These are phyloP conservation scores for Callitettix versicolor DNA, from an alignment of 1,140 invertebrate genomes.

Conservation along the genomic window DNA sequence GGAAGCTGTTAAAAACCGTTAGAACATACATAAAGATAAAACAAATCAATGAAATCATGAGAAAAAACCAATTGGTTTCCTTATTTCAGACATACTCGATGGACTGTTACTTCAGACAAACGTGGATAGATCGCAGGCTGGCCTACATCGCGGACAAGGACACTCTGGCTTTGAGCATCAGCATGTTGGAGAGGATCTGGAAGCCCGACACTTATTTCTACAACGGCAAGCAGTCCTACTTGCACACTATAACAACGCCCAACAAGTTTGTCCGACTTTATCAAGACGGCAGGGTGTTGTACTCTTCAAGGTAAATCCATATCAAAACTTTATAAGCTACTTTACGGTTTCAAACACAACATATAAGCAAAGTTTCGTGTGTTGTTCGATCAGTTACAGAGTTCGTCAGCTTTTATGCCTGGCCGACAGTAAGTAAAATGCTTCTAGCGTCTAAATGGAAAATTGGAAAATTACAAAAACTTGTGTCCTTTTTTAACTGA, in stretches of 20 bases:
- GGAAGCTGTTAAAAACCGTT: too few relatives aligned
- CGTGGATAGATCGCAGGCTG: slow-evolving; percentile 62
- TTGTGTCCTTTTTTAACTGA: too few relatives aligned
- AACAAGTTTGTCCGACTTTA: slow-evolving; percentile 80
- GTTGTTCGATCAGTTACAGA: background rate
- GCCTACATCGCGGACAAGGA: slow-evolving; percentile 51
- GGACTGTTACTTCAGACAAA: slow-evolving; percentile 80
- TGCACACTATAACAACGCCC: slow-evolving; percentile 81
- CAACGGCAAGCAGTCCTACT: slow-evolving; percentile 72
- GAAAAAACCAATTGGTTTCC: too few relatives aligned
- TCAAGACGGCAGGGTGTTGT: slow-evolving; percentile 73
- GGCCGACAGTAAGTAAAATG: slow-evolving; percentile 6
- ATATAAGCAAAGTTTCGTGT: too few relatives aligned
- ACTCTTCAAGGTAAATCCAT: slow-evolving; percentile 60
- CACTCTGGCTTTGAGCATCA: slow-evolving; percentile 60
- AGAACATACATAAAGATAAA: too few relatives aligned
- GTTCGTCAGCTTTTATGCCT: slow-evolving; percentile 1
- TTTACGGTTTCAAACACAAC: too few relatives aligned
- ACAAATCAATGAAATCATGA: too few relatives aligned
- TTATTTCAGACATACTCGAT: slow-evolving; percentile 70
- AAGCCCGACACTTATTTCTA: slow-evolving; percentile 84
- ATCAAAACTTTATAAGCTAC: too few relatives aligned
- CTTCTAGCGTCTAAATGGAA: background rate
- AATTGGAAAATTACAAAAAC: too few relatives aligned
- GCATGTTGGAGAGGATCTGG: slow-evolving; percentile 72